Evolutionary conservation across 2,113 vertebrate genomes (phyloP), one percentile per base, ranked within the genome.

Genomic region (Chloropsis cyanopogon): DNA sequence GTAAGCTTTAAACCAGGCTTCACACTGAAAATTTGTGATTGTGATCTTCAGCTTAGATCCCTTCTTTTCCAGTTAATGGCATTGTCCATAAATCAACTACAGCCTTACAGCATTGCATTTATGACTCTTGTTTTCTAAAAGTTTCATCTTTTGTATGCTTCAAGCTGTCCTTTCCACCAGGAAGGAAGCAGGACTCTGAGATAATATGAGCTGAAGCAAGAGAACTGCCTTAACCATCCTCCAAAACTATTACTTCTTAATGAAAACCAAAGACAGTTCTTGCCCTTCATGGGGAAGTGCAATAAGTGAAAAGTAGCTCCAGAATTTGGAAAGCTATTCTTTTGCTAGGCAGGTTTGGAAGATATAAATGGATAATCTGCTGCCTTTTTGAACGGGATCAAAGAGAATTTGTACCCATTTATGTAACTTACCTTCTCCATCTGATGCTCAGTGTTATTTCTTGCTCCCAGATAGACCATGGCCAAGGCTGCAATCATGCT

Each of bases 391-490:
- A 89, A 71, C 1, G 3, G 3, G 19, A 59, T 63, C 18, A 73
- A 76, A 82, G 50, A 17, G 50, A 44, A 14, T 72, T 89, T 75
- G 41, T 46, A 23, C 50, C 5, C 31, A 12, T 49, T 85, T 31
- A 65, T 17, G 25, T 41, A 18, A 95, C 96, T 89, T 96, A 99
- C 99, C 98, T 98, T 97, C 53, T 98, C 98, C 61, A 99, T 98
- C 92, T 99, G 98, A 42, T 95, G 41, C 28, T 98, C 97, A 10
- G 98, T 98, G 71, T 98, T 97, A 20, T 98, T 98, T 69, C 93
- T 95, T n/a, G 98, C 96, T 18, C 99, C 99, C 86, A 99, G 50
- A 47, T 98, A 98, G 77, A 99, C 96, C 98, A 99, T 98, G 42
- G 98, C 95, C 94, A 99, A 91, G 25, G 98, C 98, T 46, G 98